These are phyloP conservation scores for Orbicella faveolata DNA, from an alignment of 64 coral and sea anemone species.

Conservation along the genomic window DNA sequence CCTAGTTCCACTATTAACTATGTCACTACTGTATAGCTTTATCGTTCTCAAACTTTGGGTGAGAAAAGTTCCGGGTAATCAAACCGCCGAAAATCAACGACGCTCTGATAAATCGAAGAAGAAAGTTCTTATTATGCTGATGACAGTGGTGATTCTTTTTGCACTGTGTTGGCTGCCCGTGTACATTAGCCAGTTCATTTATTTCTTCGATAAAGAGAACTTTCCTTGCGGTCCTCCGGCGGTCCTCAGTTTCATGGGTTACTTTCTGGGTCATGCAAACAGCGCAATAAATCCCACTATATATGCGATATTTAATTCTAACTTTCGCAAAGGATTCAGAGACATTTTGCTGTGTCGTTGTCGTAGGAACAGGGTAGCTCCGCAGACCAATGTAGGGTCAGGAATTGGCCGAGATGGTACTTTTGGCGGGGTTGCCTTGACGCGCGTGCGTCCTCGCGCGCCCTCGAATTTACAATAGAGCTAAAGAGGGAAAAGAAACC, in stretches of 20 bases:
- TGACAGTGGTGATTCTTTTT: slow-evolving; percentile 74
- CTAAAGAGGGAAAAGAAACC: too few relatives aligned
- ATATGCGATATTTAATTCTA: slow-evolving; percentile 80
- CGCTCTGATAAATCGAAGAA: slow-evolving; percentile 81
- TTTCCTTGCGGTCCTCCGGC: slow-evolving; percentile 35
- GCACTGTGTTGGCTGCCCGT: slow-evolving; percentile 83
- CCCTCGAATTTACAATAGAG: too few relatives aligned
- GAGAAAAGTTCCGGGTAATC: slow-evolving; percentile 81
- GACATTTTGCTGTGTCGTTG: slow-evolving; percentile 55
- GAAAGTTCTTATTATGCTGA: slow-evolving; percentile 79
- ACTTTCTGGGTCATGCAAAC: slow-evolving; percentile 69
- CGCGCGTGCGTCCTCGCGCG: background rate
- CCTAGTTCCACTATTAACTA: slow-evolving; percentile 48
- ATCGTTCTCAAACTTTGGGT: slow-evolving; percentile 82
- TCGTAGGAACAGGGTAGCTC: slow-evolving; percentile 51
- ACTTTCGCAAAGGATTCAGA: slow-evolving; percentile 74
- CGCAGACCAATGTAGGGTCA: background rate
- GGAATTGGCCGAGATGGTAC: slow-evolving; percentile 25
- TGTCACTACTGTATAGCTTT: slow-evolving; percentile 54
- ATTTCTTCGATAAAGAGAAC: slow-evolving; percentile 21
- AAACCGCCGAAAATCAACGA: slow-evolving; percentile 60
- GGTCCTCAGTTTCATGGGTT: slow-evolving; percentile 29
- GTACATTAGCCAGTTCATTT: slow-evolving; percentile 62
- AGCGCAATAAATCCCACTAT: slow-evolving; percentile 82
- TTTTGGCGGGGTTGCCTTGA: background rate